These are phyloP conservation scores for Oxyruncus cristatus DNA, from an alignment of 2,113 vertebrate species.

Conservation along the genomic window DNA sequence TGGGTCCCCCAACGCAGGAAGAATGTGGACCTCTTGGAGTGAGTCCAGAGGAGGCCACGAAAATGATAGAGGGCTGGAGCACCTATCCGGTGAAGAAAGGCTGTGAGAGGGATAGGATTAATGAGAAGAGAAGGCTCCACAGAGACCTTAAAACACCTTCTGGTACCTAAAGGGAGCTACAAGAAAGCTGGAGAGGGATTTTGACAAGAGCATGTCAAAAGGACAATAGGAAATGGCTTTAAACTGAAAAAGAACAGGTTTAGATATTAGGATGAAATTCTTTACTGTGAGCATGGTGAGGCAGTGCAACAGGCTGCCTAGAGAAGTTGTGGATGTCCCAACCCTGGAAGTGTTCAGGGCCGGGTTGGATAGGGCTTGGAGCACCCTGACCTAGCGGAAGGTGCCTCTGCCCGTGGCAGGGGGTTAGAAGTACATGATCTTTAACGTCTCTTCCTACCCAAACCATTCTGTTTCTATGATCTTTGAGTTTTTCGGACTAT, in stretches of 20 bases:
- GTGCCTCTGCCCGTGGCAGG: background rate
- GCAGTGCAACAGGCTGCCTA: background rate
- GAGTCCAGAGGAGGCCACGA: background rate
- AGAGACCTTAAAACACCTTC: background rate
- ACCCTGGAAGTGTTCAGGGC: background rate
- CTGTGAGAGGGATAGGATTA: background rate
- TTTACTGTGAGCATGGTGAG: background rate
- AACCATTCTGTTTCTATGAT: background rate
- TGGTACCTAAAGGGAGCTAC: background rate
- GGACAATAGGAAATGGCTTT: background rate
- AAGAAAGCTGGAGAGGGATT: background rate
- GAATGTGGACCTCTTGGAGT: background rate
- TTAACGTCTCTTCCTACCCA: background rate
- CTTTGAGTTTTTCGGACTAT: background rate
- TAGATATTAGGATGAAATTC: background rate
- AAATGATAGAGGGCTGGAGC: background rate
- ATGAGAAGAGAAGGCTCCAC: background rate
- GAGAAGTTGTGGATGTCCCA: background rate
- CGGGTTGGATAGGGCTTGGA: background rate
- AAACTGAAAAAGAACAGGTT: background rate
- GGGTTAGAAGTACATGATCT: background rate
- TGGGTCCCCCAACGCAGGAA: background rate
- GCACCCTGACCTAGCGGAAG: background rate
- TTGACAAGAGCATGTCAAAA: fast-evolving
- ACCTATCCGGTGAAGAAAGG: background rate